These are phyloP conservation scores for Octopus sinensis DNA, from an alignment of 1,140 invertebrate species.

Conservation along the genomic window DNA sequence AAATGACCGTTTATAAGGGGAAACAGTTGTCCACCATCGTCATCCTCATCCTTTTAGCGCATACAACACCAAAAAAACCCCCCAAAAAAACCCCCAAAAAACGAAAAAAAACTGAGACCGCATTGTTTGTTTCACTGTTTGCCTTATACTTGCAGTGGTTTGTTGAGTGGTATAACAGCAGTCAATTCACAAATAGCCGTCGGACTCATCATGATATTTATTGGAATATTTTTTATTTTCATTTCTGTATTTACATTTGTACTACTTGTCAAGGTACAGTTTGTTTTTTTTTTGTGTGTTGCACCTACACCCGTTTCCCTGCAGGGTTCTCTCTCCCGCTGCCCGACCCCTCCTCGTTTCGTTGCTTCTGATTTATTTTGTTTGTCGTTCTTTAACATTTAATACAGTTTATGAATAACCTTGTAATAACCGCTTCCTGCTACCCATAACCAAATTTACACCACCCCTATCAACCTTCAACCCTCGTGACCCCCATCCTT, in stretches of 20 bases:
- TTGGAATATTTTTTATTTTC: conserved; percentile 49
- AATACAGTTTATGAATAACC: no score
- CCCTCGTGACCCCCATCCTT: no score
- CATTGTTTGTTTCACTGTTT: conserved; percentile 10
- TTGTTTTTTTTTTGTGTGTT: conserved; percentile 45
- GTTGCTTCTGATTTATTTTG: no score
- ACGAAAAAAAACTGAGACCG: neutral
- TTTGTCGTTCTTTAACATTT: no score
- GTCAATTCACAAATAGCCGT: conserved; percentile 38
- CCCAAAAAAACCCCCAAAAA: no score
- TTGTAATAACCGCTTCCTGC: no score
- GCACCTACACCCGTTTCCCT: conserved; percentile 47
- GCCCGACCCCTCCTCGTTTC: neutral
- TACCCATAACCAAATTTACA: no score
- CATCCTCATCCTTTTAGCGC: no score
- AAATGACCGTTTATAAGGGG: no score
- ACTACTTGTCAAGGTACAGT: conserved; percentile 46
- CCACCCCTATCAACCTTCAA: no score
- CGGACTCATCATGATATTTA: conserved; percentile 51
- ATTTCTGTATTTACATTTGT: conserved; percentile 40
- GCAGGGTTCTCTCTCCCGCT: conserved; percentile 35
- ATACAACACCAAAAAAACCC: no score
- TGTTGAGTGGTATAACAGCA: conserved; percentile 41
- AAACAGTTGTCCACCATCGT: no score
- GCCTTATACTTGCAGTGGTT: conserved; percentile 42